These are phyloP conservation scores for Leptopilina syphax DNA, from an alignment of 2,888 invertebrate genomes.

Conservation along the genomic window DNA sequence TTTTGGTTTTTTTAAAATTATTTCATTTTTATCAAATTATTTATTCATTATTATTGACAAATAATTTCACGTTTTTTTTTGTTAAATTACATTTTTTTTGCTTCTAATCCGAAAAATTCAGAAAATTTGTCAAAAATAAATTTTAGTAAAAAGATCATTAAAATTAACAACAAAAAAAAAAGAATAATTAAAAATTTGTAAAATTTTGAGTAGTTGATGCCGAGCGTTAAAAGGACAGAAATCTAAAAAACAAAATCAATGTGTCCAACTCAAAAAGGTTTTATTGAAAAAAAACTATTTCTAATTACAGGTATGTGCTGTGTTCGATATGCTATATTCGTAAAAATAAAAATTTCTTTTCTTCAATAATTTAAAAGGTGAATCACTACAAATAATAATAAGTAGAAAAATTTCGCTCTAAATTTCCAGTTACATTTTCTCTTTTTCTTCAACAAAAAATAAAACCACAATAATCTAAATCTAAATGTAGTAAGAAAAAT, in stretches of 20 bases:
- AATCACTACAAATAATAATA: not conserved
- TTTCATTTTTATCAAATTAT: too few relatives aligned
- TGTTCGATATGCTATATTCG: slow-evolving; percentile 17
- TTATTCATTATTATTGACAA: too few relatives aligned
- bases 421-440: slow-evolving; percentile 2
- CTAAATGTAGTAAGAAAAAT: not conserved
- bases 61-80: too few relatives aligned
- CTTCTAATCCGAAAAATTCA: too few relatives aligned
- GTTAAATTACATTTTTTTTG: too few relatives aligned
- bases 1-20: too few relatives aligned
- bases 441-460: not conserved
- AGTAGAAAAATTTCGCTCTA: slow-evolving; percentile 11
- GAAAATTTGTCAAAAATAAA: too few relatives aligned
- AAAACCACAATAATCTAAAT: not conserved
- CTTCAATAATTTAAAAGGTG: not conserved
- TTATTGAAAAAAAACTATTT: slow-evolving; percentile 73
- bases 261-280: slow-evolving; percentile 74
- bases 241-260: slow-evolving; percentile 72
- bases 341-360: slow-evolving; percentile 23
- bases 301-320: slow-evolving; percentile 72
- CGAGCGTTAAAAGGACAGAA: slow-evolving; percentile 72
- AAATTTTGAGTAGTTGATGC: slow-evolving; percentile 47
- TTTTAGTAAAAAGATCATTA: too few relatives aligned
- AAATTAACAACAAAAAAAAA: too few relatives aligned
- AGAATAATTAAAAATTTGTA: too few relatives aligned